phyloP scores from a whole-genome alignment of 2,113 vertebrate species.

The Vanacampus margaritifer region DNA sequence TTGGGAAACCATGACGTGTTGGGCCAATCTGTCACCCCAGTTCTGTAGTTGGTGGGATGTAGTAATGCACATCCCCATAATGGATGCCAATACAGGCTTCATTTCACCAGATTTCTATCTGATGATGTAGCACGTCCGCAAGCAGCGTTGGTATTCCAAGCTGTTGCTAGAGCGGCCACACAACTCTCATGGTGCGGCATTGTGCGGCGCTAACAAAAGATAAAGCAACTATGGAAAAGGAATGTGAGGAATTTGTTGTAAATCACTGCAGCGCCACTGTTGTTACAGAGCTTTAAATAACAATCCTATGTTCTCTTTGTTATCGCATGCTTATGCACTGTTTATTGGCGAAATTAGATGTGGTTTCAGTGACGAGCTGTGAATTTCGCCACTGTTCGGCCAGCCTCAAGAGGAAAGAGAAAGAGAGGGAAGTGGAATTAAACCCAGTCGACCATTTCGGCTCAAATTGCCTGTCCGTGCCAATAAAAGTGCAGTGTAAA shows the following conservation, averaged over 20 bases:
- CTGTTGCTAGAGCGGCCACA: conserved; percentile 43
- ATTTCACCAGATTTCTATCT: not conserved
- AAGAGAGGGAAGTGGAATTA: conserved; percentile 48
- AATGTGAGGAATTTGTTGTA: not conserved
- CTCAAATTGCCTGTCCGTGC: conserved; percentile 48
- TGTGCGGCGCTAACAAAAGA: conserved; percentile 1
- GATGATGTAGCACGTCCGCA: conserved; percentile 14
- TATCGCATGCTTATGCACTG: not conserved
- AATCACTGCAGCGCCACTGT: too few relatives aligned
- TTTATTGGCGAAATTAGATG: not conserved
- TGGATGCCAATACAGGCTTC: not conserved
- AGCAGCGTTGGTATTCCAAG: conserved; percentile 59
- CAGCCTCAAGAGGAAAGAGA: conserved; percentile 20
- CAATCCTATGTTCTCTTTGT: not conserved
- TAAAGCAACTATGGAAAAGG: not conserved
- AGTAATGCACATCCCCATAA: not conserved
- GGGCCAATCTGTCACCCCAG: not conserved
- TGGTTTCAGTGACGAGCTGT: not conserved
- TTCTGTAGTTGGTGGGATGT: too few relatives aligned
- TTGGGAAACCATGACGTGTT: not conserved
- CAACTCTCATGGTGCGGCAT: conserved; percentile 37
- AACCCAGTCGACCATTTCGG: conserved; percentile 45
- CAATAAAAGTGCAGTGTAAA: conserved; percentile 34
- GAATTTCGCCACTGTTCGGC: not conserved
- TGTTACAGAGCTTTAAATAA: not conserved